Base-by-base conservation (phyloP, 2,797 vertebrate genomes). In the Girardinus metallicus region DNA sequence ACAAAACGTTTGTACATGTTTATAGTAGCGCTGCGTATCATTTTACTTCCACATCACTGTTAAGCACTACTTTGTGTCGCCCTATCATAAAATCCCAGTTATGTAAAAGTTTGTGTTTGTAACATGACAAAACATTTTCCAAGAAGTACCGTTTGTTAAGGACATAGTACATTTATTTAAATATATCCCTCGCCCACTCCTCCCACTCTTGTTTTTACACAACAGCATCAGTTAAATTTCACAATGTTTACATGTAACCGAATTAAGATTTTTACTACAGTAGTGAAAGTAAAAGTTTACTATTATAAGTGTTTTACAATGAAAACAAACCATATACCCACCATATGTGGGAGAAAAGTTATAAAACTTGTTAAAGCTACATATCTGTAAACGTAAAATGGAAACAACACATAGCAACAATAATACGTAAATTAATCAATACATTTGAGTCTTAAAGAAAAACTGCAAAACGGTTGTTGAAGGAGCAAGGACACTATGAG, bases 231-330 rank as follows among this genome's bases (percentile, higher is more conserved):
- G 0, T 75, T 77, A 51, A 53, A 75, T 5, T 60, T 53, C 82
- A 26, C 31, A 15, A 51, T 77, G 71, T 85, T 87, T 83, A 91
- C 83, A 80, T 83, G 13, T 53, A 53, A 62, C 68, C 1, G 8
- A 71, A 46, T 75, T 26, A 29, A 31, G 8, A 66, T 55, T 12
- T 71, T 41, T 74, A 49, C 73, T 83, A 5, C 73, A 80, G 68
- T 79, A 78, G 66, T 80, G 36, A 36, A 29, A 57, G 15, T 44
- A 53, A 7, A 36, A 23, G 13, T 5, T 47, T 31, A 5, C 44
- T 26, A 51, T 10, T 26, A 55, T 78, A 15, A 60, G 39, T 64
- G 60, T 29, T 74, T 79, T 47, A 75, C 23, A 76, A 12, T 0
- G 11, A 73, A 47, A 83, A 75, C 74, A 31, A 73, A 75, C 53